Conservation (phyloP, 2,797 vertebrate genomes). For the Cossypha heuglini region DNA sequence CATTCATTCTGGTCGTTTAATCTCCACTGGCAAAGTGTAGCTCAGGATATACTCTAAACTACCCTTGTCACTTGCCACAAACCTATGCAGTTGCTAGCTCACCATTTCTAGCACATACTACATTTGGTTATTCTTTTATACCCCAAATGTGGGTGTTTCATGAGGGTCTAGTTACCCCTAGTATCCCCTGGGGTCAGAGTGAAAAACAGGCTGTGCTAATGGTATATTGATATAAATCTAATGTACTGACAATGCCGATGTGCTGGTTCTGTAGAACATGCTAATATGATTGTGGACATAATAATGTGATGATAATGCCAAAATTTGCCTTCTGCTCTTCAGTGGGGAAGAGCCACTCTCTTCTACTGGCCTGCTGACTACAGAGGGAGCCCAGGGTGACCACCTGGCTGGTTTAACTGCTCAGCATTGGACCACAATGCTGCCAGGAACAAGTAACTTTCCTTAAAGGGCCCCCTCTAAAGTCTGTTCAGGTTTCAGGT, state of each 20-base stretch:
- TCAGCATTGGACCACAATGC: not conserved
- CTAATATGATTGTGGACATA: not conserved
- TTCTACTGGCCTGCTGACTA: not conserved
- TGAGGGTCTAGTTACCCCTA: fast-evolving
- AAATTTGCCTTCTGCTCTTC: not conserved
- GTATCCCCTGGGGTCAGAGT: not conserved
- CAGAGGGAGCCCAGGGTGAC: not conserved
- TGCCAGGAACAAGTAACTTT: not conserved
- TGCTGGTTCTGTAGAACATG: not conserved
- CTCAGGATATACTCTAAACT: not conserved
- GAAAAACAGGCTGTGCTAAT: not conserved
- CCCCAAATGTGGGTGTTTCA: not conserved
- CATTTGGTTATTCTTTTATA: not conserved
- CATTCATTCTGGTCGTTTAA: not conserved
- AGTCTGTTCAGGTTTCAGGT: not conserved
- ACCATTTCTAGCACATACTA: not conserved
- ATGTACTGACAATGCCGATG: not conserved
- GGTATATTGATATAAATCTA: not conserved
- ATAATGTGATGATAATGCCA: not conserved
- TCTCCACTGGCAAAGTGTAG: not conserved
- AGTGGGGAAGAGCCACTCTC: not conserved
- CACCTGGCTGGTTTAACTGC: not conserved
- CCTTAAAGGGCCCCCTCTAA: not conserved
- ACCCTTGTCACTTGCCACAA: not conserved
- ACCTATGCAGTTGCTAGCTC: not conserved